Percentiles rank a stretch among this genome's conserved stretches.
phyloP scores from a whole-genome alignment of 1,140 invertebrate species.

The Papilio glaucus region DNA sequence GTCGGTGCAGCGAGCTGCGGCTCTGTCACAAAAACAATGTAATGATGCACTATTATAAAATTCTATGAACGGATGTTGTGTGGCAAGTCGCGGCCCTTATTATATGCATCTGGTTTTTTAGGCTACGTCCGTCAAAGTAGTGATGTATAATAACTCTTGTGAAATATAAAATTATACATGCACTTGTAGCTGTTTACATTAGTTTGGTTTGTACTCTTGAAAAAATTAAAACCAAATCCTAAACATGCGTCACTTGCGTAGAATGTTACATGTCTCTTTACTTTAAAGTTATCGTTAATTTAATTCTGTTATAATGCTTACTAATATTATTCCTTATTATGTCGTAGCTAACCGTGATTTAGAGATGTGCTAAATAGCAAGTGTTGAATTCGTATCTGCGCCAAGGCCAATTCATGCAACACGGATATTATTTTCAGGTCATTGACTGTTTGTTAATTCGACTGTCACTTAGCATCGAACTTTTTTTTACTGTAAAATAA shows the following conservation, averaged over 20 bases:
- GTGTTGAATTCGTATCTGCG: constrained; percentile 12
- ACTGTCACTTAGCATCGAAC: not conserved
- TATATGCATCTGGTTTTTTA: not conserved
- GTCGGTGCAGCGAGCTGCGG: not conserved
- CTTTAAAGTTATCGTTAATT: constrained; percentile 3
- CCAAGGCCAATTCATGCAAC: constrained; percentile 16
- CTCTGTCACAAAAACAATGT: not conserved
- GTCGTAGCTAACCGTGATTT: not conserved
- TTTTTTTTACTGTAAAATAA: not conserved
- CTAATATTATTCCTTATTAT: not conserved
- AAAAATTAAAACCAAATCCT: no score
- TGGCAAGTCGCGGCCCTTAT: not conserved
- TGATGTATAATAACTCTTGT: no score
- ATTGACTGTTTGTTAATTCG: constrained; percentile 20
- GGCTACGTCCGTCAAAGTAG: not conserved
- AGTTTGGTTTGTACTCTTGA: no score
- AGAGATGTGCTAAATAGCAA: constrained; percentile 14
- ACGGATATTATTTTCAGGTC: constrained; percentile 20
- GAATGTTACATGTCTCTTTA: not conserved
- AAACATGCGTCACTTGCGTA: no score
- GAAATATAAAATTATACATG: not conserved
- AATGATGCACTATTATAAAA: constrained; percentile 13
- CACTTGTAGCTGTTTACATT: not conserved
- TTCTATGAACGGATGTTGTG: constrained; percentile 2
- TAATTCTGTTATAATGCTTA: not conserved